Evolutionary conservation across 2,888 invertebrate species (phyloP), one percentile per base, ranked within the genome.

Genomic region (Halictus ligatus): DNA sequence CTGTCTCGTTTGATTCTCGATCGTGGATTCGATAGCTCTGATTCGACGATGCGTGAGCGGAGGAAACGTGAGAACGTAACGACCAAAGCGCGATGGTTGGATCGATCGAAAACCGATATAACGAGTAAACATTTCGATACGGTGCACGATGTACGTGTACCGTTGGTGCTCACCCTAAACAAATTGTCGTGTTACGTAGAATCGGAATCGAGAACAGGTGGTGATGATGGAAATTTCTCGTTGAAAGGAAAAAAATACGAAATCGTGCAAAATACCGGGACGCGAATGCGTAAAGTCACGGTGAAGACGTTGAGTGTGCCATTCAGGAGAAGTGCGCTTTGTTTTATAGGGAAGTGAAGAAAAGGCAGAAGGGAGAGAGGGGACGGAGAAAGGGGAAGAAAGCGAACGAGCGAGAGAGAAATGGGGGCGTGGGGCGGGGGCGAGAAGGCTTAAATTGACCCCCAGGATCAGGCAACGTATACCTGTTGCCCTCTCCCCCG

Each of bases 311-410:
- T 75, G 83, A 90, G 90, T 92, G 92, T 89, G 87, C 90, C 85
- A 85, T 85, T 81, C 77, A 46, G 75, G 88, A 79, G 79, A 85
- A 83, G 73, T 79, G 78, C 90, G 75, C 74, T 89, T 87, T 89
- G 85, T 93, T 93, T 92, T 93, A 93, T 93, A 93, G 89, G 89
- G 81, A 76, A 80, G 12, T 8, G 79, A 76, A 58, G 48, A 77
- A 82, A 84, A 76, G 82, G 80, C 43, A 40, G 74, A 58, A 69
- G 75, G 21, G 79, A 40, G 75, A 60, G 25, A 74, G 54, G 64
- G 69, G 18, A 54, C 12, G n/a, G n/a, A n/a, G 73, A 10, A 21
- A 40, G 29, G 48, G 43, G 10, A 64, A 40, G 25, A 43, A 43
- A 29, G 60, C 43, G 35, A 35, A 18, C 15, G 74, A 67, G 29